Evolutionary conservation across 1,140 invertebrate genomes (phyloP).

Genomic region (Aporrectodea caliginosa): DNA sequence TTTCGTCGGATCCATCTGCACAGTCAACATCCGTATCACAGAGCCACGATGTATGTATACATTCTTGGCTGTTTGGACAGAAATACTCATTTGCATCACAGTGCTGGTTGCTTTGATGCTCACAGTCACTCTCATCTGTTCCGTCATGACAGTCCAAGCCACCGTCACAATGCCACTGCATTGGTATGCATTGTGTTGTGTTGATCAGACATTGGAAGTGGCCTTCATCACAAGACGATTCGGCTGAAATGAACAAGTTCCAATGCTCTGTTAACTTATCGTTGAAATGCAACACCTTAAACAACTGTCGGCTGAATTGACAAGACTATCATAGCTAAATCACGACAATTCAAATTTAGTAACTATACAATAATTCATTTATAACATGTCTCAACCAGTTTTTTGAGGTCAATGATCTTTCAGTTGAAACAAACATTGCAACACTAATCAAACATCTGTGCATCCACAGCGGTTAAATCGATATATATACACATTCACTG

Average conservation of each 20-base stretch:
- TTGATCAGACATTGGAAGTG: conserved; percentile 44
- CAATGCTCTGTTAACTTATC: too few species aligned
- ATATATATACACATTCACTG: too few species aligned
- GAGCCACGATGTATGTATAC: not conserved
- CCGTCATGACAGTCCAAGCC: conserved; percentile 76
- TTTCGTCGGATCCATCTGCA: not conserved
- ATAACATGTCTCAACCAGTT: too few species aligned
- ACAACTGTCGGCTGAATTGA: too few species aligned
- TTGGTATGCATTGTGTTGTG: conserved; percentile 69
- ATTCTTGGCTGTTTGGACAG: not conserved
- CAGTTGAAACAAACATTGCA: too few species aligned
- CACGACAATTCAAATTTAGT: too few species aligned
- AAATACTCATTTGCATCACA: not conserved
- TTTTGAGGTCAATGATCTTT: too few species aligned
- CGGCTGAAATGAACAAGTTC: not conserved
- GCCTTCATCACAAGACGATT: conserved; percentile 34
- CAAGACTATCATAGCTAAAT: too few species aligned
- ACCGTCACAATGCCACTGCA: conserved; percentile 76
- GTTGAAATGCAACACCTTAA: too few species aligned
- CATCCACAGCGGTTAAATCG: too few species aligned
- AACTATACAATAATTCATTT: too few species aligned
- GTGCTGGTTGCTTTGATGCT: not conserved
- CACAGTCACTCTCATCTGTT: conserved; percentile 69
- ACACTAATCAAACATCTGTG: too few species aligned
- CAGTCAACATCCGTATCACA: not conserved